Evolutionary conservation across 2,888 invertebrate genomes (phyloP).

Genomic region (Mesorhabditis sp.): DNA sequence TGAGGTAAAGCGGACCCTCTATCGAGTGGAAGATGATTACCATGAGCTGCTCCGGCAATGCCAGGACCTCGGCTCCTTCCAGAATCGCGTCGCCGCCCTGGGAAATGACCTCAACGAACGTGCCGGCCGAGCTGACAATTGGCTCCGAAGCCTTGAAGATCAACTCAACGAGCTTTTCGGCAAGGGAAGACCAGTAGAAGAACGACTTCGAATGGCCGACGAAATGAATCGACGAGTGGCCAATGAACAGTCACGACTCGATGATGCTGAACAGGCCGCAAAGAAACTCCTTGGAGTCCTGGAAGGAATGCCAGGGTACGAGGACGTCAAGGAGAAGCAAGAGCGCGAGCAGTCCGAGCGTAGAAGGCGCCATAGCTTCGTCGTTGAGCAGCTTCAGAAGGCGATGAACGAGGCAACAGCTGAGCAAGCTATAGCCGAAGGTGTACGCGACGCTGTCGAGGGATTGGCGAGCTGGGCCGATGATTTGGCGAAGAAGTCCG

Average conservation of each 20-base stretch:
- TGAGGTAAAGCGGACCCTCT: constrained; percentile 29
- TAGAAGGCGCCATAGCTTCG: constrained; percentile 24
- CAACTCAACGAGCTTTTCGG: constrained; percentile 5
- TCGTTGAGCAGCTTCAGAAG: constrained; percentile 32
- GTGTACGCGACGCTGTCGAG: constrained; percentile 29
- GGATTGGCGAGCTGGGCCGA: constrained; percentile 25
- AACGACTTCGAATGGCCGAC: constrained; percentile 22
- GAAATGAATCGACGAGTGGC: constrained; percentile 29
- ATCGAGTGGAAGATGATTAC: constrained; percentile 36
- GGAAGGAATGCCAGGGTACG: constrained; percentile 28
- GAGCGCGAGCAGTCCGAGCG: constrained; percentile 17
- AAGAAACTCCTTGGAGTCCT: constrained; percentile 24
- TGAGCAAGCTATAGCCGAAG: constrained; percentile 32
- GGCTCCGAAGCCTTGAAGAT: background rate
- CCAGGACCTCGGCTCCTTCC: constrained; percentile 36
- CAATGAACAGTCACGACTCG: constrained; percentile 26
- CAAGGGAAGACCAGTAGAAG: constrained; percentile 14
- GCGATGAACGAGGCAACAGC: constrained; percentile 29
- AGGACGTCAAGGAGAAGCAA: constrained; percentile 25
- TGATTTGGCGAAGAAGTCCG: constrained; percentile 18
- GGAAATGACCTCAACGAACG: constrained; percentile 29
- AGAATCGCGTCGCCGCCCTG: constrained; percentile 30
- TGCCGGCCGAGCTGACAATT: constrained; percentile 13
- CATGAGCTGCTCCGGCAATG: constrained; percentile 29
- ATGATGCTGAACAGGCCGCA: constrained; percentile 29